Evolutionary conservation across 2,113 vertebrate species (phyloP), one percentile per base, ranked within the genome.

Genomic region (Geococcyx californianus): DNA sequence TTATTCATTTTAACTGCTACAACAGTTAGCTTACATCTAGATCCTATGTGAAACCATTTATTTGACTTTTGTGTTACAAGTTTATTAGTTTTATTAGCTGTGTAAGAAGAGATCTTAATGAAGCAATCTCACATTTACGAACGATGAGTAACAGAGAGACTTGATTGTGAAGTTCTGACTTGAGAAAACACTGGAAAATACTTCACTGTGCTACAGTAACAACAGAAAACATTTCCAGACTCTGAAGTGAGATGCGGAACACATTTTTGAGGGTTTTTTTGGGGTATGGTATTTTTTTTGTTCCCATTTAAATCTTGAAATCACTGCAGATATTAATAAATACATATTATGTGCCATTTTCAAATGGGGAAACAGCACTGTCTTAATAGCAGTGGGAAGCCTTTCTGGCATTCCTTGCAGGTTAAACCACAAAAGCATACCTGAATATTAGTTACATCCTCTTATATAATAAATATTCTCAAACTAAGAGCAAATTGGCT

Each of bases 371-470:
- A 93, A 63, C 6, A 29, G 29, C 36, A 20, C 7, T 31, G 13
- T 36, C 16, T 72, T 63, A 78, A 49, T 5, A 85, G 54, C 52
- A 80, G 16, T 2, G 42, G 85, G 47, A 78, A n/a, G 34, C 45
- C 21, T 36, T 16, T 7, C 7, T 23, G 44, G 66, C 66, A 60
- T 45, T 95, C 49, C 68, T 75, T 52, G 26, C 52, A 90, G 76
- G 72, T 77, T 85, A 92, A 77, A 28, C 47, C 80, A 84, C 56
- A 38, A 33, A 78, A 94, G 15, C 67, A 42, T 69, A 91, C 49
- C 72, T 70, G 81, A 95, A 66, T 90, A 94, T 85, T 76, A 77
- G 87, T 73, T 80, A 94, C 23, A 49, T 47, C 58, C 79, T 79
- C 69, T 77, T 34, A 25, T 63, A 63, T 59, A 90, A 38, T 70